A percentile compares a stretch with the other conserved stretches of the same genome.
These are phyloP conservation scores for Schizopygopsis pylzovi DNA, from an alignment of 2,797 vertebrate species.

Conservation along the genomic window DNA sequence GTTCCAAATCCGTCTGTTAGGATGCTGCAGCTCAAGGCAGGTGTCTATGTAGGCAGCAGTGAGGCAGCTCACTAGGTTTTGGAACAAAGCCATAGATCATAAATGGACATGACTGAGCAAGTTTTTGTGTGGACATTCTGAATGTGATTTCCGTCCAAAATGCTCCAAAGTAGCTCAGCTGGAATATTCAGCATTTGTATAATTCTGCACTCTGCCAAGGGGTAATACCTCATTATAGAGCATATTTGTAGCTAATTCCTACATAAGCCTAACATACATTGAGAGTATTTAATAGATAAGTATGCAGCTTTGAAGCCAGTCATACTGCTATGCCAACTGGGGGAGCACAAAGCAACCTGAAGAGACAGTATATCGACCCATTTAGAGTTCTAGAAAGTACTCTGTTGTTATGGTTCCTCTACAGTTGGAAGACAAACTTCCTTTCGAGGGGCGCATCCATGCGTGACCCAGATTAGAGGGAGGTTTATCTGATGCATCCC, in stretches of 20 bases:
- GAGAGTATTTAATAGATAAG: slow-evolving; percentile 15
- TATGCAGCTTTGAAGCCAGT: not conserved
- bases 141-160: slow-evolving; percentile 6
- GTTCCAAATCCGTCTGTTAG: not conserved
- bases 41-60: not conserved
- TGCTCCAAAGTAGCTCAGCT: slow-evolving; percentile 4
- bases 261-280: not conserved
- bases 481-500: slow-evolving; percentile 22
- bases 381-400: not conserved
- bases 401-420: not conserved
- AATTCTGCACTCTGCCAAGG: not conserved
- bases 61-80: slow-evolving; percentile 1
- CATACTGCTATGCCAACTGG: not conserved
- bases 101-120: slow-evolving; percentile 7
- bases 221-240: slow-evolving; percentile 8
- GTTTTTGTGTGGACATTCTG: not conserved
- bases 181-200: not conserved
- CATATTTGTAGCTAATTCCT: slow-evolving; percentile 8
- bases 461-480: slow-evolving; percentile 44
- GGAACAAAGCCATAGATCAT: slow-evolving; percentile 7
- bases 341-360: not conserved
- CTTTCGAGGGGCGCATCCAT: not conserved
- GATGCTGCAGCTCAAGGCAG: not conserved
- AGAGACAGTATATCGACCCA: not conserved
- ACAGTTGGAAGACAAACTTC: slow-evolving; percentile 10